Evolutionary conservation across 2,888 invertebrate species (phyloP).

Genomic region (Drosophila niveifrons): DNA sequence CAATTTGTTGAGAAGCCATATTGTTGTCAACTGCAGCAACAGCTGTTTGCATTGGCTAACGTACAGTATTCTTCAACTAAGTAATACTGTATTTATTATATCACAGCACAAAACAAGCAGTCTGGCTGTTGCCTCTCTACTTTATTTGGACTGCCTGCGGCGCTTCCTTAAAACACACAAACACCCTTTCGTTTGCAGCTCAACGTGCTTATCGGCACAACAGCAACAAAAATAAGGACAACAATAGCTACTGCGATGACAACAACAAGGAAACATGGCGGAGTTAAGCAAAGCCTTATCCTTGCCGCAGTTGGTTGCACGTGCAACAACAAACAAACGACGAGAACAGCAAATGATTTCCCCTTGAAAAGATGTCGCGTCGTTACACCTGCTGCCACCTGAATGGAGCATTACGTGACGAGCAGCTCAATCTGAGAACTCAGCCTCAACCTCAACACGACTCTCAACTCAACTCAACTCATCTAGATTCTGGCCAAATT

Average conservation of each 20-base stretch:
- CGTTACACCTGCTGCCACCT: conserved; percentile 31
- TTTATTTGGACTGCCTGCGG: not conserved
- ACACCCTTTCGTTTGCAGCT: conserved; percentile 11
- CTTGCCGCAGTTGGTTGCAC: conserved; percentile 43
- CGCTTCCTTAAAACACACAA: conserved; percentile 9
- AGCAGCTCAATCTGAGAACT: conserved; percentile 37
- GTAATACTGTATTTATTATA: conserved; percentile 7
- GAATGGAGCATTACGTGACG: conserved; percentile 45
- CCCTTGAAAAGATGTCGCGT: conserved; percentile 26
- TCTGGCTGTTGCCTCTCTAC: not conserved
- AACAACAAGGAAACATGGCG: not conserved
- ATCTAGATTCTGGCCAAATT: conserved; percentile 10
- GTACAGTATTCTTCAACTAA: conserved; percentile 10
- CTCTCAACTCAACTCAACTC: not conserved
- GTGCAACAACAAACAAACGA: conserved; percentile 36
- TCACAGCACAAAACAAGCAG: conserved; percentile 6
- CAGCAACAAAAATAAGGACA: conserved; percentile 3
- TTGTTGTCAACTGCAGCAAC: not conserved
- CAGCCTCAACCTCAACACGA: not conserved
- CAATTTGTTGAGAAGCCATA: not conserved
- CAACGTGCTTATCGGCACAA: conserved; percentile 22
- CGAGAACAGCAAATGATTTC: conserved; percentile 35
- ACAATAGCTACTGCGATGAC: not conserved
- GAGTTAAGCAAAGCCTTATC: conserved; percentile 11
- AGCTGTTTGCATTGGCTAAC: not conserved